Percentiles rank a stretch among this genome's conserved stretches.
Evolutionary conservation across 2,797 vertebrate genomes (phyloP).

Genomic region (Vipera latastei): DNA sequence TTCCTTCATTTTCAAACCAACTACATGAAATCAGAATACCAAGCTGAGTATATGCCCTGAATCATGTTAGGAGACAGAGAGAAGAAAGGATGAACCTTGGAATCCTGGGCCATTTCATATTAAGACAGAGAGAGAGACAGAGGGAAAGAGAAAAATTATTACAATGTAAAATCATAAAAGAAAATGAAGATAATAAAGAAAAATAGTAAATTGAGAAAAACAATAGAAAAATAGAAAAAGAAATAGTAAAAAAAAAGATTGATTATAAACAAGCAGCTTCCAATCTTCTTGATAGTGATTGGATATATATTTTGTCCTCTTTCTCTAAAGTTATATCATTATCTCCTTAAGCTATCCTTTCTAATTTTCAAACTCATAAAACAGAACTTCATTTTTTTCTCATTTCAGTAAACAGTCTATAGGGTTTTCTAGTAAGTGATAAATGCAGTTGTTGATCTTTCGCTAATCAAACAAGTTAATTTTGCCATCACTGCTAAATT

Average conservation of each 20-base stretch:
- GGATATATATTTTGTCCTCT: background rate
- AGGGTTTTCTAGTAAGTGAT: background rate
- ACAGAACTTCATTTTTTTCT: background rate
- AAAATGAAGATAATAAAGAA: background rate
- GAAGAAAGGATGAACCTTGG: background rate
- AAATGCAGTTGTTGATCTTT: background rate
- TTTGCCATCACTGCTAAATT: background rate
- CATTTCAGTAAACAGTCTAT: background rate
- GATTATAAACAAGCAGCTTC: background rate
- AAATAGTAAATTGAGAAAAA: background rate
- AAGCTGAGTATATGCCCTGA: background rate
- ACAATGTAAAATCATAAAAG: background rate
- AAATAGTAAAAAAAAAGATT: background rate
- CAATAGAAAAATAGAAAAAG: background rate
- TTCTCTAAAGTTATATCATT: background rate
- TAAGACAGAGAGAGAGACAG: background rate
- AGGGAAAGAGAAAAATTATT: background rate
- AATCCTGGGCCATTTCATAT: background rate
- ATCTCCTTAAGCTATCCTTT: background rate
- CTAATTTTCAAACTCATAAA: background rate
- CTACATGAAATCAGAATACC: background rate
- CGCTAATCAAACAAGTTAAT: background rate
- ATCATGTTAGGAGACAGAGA: background rate
- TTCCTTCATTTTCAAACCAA: background rate
- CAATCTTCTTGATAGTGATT: background rate